Evolutionary conservation across 1,140 invertebrate species (phyloP).

Genomic region (Marisa cornuarietis): DNA sequence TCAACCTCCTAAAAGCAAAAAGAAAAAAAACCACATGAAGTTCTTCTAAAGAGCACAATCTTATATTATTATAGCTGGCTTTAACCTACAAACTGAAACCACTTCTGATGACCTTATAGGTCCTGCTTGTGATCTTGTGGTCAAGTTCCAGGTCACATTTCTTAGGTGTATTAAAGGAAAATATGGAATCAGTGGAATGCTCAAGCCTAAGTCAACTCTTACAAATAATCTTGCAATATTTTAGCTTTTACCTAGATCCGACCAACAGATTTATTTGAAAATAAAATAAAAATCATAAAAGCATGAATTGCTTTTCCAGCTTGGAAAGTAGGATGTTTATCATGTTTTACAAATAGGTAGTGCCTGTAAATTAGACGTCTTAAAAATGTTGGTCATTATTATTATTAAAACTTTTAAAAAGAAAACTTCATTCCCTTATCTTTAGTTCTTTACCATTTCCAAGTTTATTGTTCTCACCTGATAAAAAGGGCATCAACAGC

Average conservation of each 20-base stretch:
- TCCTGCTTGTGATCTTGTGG: neutral
- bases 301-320: too few relatives aligned
- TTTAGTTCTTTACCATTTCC: too few relatives aligned
- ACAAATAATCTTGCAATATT: neutral
- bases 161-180: neutral
- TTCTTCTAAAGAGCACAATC: neutral
- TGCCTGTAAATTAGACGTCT: too few relatives aligned
- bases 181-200: neutral
- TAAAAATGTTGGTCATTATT: too few relatives aligned
- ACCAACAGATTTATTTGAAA: too few relatives aligned
- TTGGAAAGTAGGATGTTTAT: too few relatives aligned
- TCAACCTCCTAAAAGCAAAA: constrained; percentile 72
- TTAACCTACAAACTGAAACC: neutral
- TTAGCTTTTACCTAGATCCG: too few relatives aligned
- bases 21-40: too few relatives aligned
- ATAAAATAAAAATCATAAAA: too few relatives aligned
- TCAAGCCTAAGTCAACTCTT: neutral
- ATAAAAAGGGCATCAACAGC: constrained; percentile 88
- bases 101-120: constrained; percentile 3
- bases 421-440: too few relatives aligned
- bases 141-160: neutral
- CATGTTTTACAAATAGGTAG: too few relatives aligned
- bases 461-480: constrained; percentile 49
- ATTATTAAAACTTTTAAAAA: too few relatives aligned
- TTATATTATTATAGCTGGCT: neutral